phyloP scores from a whole-genome alignment of 2,797 vertebrate species.

The Pseudochirops corinnae region DNA sequence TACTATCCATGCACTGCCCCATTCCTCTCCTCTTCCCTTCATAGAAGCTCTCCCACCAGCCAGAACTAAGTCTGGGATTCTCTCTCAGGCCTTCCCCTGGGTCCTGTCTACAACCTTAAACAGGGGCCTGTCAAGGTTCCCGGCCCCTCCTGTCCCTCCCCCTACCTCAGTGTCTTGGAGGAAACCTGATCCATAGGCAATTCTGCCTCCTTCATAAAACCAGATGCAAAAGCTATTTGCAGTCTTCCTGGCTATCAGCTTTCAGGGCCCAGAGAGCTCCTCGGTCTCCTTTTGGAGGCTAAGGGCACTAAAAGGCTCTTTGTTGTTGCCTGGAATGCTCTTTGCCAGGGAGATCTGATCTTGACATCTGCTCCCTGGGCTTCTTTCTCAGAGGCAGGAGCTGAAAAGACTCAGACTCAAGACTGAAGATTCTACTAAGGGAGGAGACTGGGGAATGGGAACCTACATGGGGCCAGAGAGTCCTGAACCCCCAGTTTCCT shows the following conservation, averaged over 20 bases:
- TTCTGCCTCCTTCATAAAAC: constrained; percentile 32
- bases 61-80: neutral
- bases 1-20: neutral
- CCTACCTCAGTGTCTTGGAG: neutral
- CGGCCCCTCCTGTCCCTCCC: neutral
- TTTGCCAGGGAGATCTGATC: constrained; percentile 49
- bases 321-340: constrained; percentile 71
- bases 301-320: constrained; percentile 62
- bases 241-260: neutral
- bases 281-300: constrained; percentile 27
- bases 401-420: neutral
- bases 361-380: constrained; percentile 56
- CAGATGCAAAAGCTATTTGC: constrained; percentile 48
- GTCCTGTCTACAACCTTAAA: neutral
- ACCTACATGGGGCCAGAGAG: neutral
- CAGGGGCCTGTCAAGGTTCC: neutral
- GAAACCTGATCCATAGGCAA: constrained; percentile 35
- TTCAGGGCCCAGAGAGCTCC: constrained; percentile 36
- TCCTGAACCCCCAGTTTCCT: neutral
- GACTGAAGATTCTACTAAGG: neutral
- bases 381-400: constrained; percentile 31
- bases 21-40: neutral
- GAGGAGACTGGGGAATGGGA: neutral
- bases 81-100: neutral
- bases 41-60: neutral